A percentile compares a stretch with the other conserved stretches of the same genome.
Evolutionary conservation across 2,888 invertebrate genomes (phyloP).

Genomic region (Antitype chi): DNA sequence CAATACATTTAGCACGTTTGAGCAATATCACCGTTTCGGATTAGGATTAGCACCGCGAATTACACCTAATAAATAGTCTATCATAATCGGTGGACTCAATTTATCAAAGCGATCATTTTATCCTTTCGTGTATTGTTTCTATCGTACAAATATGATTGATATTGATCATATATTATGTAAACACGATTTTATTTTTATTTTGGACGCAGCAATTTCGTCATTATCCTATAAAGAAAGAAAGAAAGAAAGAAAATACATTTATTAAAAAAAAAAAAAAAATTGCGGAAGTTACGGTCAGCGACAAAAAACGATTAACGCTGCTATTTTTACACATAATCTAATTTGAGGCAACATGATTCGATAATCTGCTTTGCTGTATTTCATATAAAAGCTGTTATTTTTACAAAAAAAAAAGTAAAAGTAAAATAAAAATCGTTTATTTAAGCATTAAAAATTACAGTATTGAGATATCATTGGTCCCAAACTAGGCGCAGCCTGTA

Average conservation of each 20-base stretch:
- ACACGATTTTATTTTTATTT: too few relatives aligned
- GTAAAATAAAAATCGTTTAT: too few relatives aligned
- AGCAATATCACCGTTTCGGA: constrained; percentile 20
- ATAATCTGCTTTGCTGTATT: background rate
- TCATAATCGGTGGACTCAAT: constrained; percentile 15
- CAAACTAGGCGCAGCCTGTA: too few relatives aligned
- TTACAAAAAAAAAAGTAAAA: background rate
- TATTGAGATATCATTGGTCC: too few relatives aligned
- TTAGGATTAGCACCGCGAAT: constrained; percentile 35
- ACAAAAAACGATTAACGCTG: background rate
- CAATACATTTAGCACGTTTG: constrained; percentile 34
- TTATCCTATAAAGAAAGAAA: too few relatives aligned
- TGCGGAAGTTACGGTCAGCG: background rate
- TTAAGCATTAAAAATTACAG: too few relatives aligned
- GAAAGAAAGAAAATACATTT: too few relatives aligned
- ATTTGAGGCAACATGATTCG: background rate
- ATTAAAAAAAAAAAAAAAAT: too few relatives aligned
- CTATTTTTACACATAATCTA: background rate
- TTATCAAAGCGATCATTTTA: background rate
- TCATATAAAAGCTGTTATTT: too few relatives aligned
- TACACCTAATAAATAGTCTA: background rate
- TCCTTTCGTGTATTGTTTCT: background rate
- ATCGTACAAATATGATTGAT: background rate
- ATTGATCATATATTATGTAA: background rate
- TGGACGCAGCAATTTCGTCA: background rate